Evolutionary conservation across 2,113 vertebrate genomes (phyloP).

Genomic region (Nerophis ophidion): DNA sequence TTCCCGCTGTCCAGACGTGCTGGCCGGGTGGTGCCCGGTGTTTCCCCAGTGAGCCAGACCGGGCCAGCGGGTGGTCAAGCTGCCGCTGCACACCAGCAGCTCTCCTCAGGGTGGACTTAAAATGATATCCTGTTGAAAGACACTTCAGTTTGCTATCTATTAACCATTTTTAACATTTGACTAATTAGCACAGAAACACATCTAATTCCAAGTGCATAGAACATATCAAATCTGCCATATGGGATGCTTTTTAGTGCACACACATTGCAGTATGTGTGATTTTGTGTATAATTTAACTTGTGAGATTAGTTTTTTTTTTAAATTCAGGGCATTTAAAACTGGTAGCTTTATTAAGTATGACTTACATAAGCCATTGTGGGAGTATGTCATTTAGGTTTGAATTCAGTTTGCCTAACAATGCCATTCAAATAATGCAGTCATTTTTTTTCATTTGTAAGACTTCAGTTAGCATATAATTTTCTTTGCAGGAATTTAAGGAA

Average conservation of each 20-base stretch:
- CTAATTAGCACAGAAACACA: constrained; percentile 13
- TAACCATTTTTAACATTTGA: neutral
- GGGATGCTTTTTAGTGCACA: constrained; percentile 48
- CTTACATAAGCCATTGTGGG: constrained; percentile 9
- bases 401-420: neutral
- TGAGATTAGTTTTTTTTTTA: constrained; percentile 36
- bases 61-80: constrained; percentile 49
- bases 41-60: constrained; percentile 67
- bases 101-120: constrained; percentile 39
- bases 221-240: constrained; percentile 31
- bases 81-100: constrained; percentile 35
- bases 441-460: constrained; percentile 24
- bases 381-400: constrained; percentile 14
- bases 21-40: constrained; percentile 68
- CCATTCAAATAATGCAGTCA: constrained; percentile 30
- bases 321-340: constrained; percentile 54
- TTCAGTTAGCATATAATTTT: constrained; percentile 28
- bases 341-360: constrained; percentile 28
- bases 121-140: constrained; percentile 36
- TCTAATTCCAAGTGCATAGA: constrained; percentile 1
- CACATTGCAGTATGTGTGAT: constrained; percentile 62
- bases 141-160: constrained; percentile 14
- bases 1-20: constrained; percentile 75
- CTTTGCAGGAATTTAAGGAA: constrained; percentile 67
- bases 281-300: constrained; percentile 44